Percentiles rank a stretch among this genome's conserved stretches.
Evolutionary conservation across 2,113 vertebrate genomes (phyloP).

Genomic region (Eleginops maclovinus): DNA sequence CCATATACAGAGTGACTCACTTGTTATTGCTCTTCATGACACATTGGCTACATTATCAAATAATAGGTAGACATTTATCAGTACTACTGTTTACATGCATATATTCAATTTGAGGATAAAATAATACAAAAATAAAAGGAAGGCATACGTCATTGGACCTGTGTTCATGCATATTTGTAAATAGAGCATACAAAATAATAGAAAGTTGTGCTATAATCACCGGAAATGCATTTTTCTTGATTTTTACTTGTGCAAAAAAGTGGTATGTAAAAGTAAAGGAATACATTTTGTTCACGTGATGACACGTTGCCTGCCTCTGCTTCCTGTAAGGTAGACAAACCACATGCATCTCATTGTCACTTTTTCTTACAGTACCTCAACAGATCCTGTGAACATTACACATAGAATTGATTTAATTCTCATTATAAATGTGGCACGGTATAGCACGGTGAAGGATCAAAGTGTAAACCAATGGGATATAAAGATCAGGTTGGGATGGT

Average conservation of each 20-base stretch:
- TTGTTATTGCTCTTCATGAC: too few species aligned
- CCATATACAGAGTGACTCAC: neutral
- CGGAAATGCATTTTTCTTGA: neutral
- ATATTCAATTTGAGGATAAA: too few species aligned
- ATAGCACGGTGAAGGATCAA: neutral
- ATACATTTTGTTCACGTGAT: neutral
- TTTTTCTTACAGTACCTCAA: neutral
- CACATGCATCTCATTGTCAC: constrained; percentile 1
- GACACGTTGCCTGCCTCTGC: neutral
- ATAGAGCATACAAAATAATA: neutral
- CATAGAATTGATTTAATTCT: constrained; percentile 8
- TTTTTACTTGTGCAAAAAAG: too few species aligned
- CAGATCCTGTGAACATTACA: neutral
- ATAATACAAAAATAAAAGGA: too few species aligned
- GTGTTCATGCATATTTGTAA: too few species aligned
- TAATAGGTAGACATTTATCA: neutral
- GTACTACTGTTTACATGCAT: neutral
- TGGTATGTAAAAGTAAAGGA: too few species aligned
- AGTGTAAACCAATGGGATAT: neutral
- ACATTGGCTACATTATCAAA: neutral
- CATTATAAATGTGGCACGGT: neutral
- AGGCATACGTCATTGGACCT: too few species aligned
- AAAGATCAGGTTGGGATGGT: neutral
- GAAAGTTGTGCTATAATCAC: neutral
- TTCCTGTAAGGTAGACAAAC: neutral